Base-by-base conservation (phyloP, 1,140 invertebrate species). In the Frieseomelitta varia region DNA sequence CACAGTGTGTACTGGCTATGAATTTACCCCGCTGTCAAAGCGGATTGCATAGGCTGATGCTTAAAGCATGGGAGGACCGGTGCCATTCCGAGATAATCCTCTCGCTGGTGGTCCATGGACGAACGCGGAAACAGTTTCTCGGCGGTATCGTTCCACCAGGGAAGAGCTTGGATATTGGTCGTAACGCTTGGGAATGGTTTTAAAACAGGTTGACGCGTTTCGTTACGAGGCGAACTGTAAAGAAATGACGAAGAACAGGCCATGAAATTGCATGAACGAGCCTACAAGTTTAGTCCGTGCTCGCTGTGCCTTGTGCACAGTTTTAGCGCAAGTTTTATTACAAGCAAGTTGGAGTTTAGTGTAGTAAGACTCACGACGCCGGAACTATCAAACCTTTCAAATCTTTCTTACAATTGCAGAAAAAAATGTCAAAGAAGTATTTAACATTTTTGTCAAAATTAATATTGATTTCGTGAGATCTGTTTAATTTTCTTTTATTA, bases 11-110 rank as follows among this genome's bases (percentile, higher is more conserved):
- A 69, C 51, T 56, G 24, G 78, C 88, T 81, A 84, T 47, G 39
- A 6, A 47, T 86, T 89, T 88, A 88, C 87, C 39, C 8, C 85
- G 84, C 88, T 89, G 88, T 89, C 88, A 88, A 88, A 86, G 88
- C 67, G 77, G 39, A 56, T 58, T 73, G 78, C 80, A 65, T 84
- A 61, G 69, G 65, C 80, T 19, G 74, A 86, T 86, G 68, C 73
- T 87, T 75, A 63, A 61, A 47, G 34, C 67, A 77, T 81, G 83
- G 55, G 65, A 81, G 76, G 84, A 89, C 87, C 80, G 58, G 73
- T 87, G 87, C 85, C 79, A 85, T 90, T 89, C 75, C 74, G 77
- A 89, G 88, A 90, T 90, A 87, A 89, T 90, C 68, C 86, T 51
- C 81, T 79, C 74, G 72, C 80, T 67, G 90, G 90, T 90, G 90